A percentile compares a stretch with the other conserved stretches of the same genome.
Evolutionary conservation across 2,113 vertebrate genomes (phyloP).

Genomic region (Phaethornis superciliosus): DNA sequence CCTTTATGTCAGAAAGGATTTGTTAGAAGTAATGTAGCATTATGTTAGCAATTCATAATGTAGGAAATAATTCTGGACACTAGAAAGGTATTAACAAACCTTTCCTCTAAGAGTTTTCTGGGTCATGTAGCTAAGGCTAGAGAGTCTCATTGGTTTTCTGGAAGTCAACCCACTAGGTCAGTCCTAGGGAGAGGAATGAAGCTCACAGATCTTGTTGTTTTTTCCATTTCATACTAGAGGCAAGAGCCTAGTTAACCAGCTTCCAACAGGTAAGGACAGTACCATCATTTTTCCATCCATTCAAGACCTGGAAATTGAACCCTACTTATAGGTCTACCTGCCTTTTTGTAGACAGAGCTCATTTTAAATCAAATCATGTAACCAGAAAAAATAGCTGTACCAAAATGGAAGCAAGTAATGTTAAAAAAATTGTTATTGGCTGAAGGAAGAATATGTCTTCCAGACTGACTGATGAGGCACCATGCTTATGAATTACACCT

Average conservation of each 20-base stretch:
- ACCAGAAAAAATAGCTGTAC: background rate
- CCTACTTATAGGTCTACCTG: background rate
- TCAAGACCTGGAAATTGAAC: background rate
- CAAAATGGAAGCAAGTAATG: background rate
- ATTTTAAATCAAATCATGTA: background rate
- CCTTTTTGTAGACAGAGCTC: background rate
- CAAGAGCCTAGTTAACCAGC: background rate
- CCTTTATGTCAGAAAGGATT: background rate
- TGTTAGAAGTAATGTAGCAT: background rate
- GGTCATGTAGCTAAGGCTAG: background rate
- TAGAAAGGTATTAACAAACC: background rate
- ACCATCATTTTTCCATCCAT: background rate
- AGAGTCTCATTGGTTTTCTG: background rate
- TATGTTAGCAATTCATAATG: background rate
- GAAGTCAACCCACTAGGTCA: background rate
- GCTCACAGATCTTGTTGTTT: background rate
- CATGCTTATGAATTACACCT: background rate
- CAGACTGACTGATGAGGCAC: background rate
- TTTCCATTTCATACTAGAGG: background rate
- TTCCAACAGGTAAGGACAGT: background rate
- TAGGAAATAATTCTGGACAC: background rate
- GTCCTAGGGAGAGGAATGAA: background rate
- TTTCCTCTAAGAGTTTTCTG: background rate
- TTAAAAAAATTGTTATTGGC: background rate
- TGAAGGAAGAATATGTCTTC: background rate